Evolutionary conservation across 1,140 invertebrate species (phyloP), one percentile per base, ranked within the genome.

Genomic region (Hyles euphorbiae): DNA sequence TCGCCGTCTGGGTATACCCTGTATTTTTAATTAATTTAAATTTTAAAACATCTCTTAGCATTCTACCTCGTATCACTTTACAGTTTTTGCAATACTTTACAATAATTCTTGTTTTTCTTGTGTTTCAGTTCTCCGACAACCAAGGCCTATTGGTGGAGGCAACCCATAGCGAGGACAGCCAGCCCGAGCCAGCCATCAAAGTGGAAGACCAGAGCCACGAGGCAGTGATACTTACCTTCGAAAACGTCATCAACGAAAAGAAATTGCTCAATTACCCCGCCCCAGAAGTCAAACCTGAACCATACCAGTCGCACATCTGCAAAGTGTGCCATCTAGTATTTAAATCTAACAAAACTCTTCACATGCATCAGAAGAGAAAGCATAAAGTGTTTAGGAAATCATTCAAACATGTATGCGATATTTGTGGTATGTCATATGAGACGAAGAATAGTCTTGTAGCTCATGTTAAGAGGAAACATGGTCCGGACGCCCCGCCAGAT

Each of bases 241-340:
- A 88, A 57, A 85, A 70, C 57, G 75, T 86, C 9, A 70, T 86
- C 56, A 74, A 72, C 36, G 70, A 79, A 33, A 72, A 81, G 63
- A 56, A 59, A 40, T 58, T 76, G 4, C 48, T 78, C 47, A 71
- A 68, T 40, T 40, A 34, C 69, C 59, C 45, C 65, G 47, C 3
- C 10, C 46, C 58, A 72, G 36, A 56, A 34, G 22, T 34, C 32
- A 52, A n/a, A 8, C 40, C 9, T 51, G 45, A 11, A 56, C n/a
- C 55, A 3, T 34, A 68, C n/a, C 8, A 5, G 68, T 71, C 0
- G 76, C 70, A 74, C 50, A 61, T 82, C 3, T 88, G 85, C 61
- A 83, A 88, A 72, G 63, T 88, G 5, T 88, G 85, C 54, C 85
- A 88, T 70, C 66, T 88, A 70, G 76, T 86, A 59, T 88, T 88